Conservation (phyloP, 2,797 vertebrate species). For the Sitta carolinensis region DNA sequence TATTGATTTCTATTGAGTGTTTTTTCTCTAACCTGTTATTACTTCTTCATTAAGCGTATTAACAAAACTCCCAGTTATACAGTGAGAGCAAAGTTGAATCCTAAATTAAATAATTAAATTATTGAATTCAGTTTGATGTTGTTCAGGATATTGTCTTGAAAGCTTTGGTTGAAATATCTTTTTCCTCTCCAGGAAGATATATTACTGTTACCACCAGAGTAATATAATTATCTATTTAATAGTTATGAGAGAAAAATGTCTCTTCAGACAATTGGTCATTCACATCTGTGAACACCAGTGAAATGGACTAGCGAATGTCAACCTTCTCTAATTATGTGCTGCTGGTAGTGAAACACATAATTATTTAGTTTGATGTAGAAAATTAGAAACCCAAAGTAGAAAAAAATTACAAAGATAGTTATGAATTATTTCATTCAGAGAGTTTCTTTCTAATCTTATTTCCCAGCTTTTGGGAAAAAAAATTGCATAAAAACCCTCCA, state of each 20-base stretch:
- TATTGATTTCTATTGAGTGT: not conserved
- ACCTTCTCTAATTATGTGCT: not conserved
- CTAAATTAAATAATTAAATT: not conserved
- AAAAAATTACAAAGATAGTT: not conserved
- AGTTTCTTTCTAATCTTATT: not conserved
- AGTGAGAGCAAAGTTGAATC: not conserved
- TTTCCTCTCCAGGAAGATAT: not conserved
- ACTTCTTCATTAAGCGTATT: not conserved
- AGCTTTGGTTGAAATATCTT: not conserved
- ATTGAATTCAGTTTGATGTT: not conserved
- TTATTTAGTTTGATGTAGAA: not conserved
- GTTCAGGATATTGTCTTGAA: not conserved
- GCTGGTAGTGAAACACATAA: not conserved
- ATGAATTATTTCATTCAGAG: not conserved
- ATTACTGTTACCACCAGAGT: not conserved
- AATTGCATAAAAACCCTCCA: not conserved
- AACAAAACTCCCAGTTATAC: not conserved
- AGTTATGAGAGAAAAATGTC: not conserved
- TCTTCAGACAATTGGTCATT: not conserved
- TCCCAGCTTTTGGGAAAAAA: not conserved
- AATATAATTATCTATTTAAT: slow-evolving; percentile 3
- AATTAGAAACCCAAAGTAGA: not conserved
- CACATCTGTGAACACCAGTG: not conserved
- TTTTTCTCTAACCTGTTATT: not conserved
- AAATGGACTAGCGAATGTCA: not conserved